Base-by-base conservation (phyloP, 1,140 invertebrate species). In the Trachelipus rathkii region DNA sequence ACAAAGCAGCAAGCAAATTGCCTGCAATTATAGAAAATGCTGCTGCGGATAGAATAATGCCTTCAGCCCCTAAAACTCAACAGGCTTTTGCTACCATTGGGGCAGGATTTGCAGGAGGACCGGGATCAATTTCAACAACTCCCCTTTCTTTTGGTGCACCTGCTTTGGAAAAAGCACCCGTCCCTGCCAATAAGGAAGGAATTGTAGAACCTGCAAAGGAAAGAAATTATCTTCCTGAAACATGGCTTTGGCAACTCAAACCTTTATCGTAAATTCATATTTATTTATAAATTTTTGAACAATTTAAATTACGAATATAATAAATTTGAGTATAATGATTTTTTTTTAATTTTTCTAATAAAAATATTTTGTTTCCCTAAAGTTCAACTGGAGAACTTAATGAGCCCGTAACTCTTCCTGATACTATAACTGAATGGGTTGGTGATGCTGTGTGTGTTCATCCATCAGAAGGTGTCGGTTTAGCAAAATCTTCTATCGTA, bases 361-460 rank as follows among this genome's bases (percentile, higher is more conserved):
- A 13, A 15, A 60, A 60, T 60, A 19, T 2, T 13, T 60, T 13
- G 1, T 2, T 60, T 60, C 50, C 19, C 8, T 3, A 60, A 13
- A 60, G 50, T 15, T 13, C 50, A 15, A 19, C 19, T 60, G 50
- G 50, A 13, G 50, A 60, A 19, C 50, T 60, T 3, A 60, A 13
- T 19, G 50, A 60, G 8, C 50, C 50, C 1, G 11, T 87, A 15
- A 84, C 84, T 45, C 83, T 91, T 45, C 92, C 92, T 1, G 90
- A 93, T 81, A 89, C 90, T 0, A 91, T 93, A 44, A 93, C 92
- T 7, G 87, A 89, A 66, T 93, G 92, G 92, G 85, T 90, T 6
- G 89, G 89, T 0, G 89, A 89, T 24, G 89, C 91, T 2, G 87
- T 92, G 66, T 92, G 92, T 79, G 85, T 92, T 46, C 89, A 89